Conservation (phyloP, 1,140 invertebrate species). For the Ceratina japonica region DNA sequence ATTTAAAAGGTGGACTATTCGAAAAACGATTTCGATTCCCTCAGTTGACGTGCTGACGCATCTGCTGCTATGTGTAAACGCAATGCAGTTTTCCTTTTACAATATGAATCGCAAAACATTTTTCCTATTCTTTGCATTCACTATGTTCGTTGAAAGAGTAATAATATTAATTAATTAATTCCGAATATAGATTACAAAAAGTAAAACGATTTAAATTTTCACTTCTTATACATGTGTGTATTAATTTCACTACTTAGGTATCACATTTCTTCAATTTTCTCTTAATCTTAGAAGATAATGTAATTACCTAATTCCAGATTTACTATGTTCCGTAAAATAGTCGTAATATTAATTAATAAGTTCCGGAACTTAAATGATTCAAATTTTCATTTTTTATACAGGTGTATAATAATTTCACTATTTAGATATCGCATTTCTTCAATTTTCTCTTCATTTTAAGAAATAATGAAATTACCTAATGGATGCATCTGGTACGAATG, state of each 20-base stretch:
- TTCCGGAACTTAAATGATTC: not conserved
- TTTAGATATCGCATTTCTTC: too few species aligned
- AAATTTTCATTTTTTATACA: too few species aligned
- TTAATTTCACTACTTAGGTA: too few species aligned
- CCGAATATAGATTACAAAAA: not conserved
- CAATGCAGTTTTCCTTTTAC: not conserved
- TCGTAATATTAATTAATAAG: not conserved
- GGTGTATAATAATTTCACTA: too few species aligned
- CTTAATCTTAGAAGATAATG: too few species aligned
- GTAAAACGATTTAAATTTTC: not conserved
- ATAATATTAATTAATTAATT: not conserved
- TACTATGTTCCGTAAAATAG: not conserved
- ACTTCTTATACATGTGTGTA: too few species aligned
- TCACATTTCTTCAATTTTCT: too few species aligned
- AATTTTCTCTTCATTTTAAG: too few species aligned
- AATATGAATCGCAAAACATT: not conserved
- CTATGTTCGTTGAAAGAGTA: not conserved
- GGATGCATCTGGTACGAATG: too few species aligned
- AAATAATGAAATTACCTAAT: too few species aligned
- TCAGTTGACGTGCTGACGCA: not conserved
- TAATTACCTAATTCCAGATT: too few species aligned
- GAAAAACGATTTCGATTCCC: not conserved
- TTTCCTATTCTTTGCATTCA: not conserved
- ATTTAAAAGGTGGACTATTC: conserved; percentile 9
- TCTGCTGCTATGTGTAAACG: not conserved